Evolutionary conservation across 2,888 invertebrate genomes (phyloP).

Genomic region (Lycophotia porphyrea): DNA sequence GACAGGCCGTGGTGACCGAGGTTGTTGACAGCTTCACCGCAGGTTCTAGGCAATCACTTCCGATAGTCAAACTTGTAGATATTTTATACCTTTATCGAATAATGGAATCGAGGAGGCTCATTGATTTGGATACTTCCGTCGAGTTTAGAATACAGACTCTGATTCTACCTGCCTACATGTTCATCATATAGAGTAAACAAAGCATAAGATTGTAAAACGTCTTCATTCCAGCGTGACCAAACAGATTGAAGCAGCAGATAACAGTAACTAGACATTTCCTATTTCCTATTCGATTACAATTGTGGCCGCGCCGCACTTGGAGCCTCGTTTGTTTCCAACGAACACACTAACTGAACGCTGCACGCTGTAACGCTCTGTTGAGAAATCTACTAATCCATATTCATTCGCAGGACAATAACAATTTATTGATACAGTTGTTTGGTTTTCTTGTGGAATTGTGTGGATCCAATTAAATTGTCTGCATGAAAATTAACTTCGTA

Average conservation of each 20-base stretch:
- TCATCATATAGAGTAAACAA: slow-evolving; percentile 17
- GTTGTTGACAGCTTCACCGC: too few species aligned
- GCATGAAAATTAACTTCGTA: neutral
- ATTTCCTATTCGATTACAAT: slow-evolving; percentile 76
- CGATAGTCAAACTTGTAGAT: neutral
- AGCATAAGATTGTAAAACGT: slow-evolving; percentile 21
- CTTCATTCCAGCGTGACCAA: slow-evolving; percentile 52
- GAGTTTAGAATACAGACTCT: neutral
- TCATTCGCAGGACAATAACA: slow-evolving; percentile 49
- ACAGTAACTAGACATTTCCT: slow-evolving; percentile 76
- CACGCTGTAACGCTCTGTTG: slow-evolving; percentile 5
- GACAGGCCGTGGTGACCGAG: too few species aligned
- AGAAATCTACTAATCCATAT: slow-evolving; percentile 50
- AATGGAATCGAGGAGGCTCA: neutral
- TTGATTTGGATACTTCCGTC: neutral
- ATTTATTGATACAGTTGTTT: slow-evolving; percentile 32
- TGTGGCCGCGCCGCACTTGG: slow-evolving; percentile 67
- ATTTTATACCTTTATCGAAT: neutral
- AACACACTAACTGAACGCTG: slow-evolving; percentile 16
- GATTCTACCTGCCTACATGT: neutral
- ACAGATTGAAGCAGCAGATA: slow-evolving; percentile 66
- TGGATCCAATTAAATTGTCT: neutral
- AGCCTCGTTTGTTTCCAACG: slow-evolving; percentile 57
- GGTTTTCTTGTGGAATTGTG: slow-evolving; percentile 9
- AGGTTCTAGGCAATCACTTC: too few species aligned